Base-by-base conservation (phyloP, 23 tunicate genomes). In the Clavelina lepadiformis region DNA sequence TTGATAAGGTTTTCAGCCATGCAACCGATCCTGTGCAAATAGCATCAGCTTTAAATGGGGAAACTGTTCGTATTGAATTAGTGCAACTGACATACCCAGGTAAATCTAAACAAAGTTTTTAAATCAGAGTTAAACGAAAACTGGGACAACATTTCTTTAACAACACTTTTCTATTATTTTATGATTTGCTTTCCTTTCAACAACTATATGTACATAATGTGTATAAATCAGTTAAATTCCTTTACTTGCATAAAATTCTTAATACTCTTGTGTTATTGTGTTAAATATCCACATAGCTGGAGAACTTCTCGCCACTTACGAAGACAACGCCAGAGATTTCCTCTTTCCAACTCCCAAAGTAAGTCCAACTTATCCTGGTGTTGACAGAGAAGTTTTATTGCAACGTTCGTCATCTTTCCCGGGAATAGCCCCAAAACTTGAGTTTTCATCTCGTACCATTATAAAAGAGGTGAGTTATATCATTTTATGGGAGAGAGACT, bases 281-380 rank as follows among this genome's bases (percentile, higher is more conserved):
- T n/a, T n/a, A n/a, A n/a, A n/a, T n/a, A n/a, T n/a, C n/a, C n/a
- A n/a, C n/a, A 0, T 2, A 86, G 98, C 71, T 41, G 98, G 93
- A 28, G 93, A 93, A 56, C 58, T 83, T 20, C 79, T 93, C 2
- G 98, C 96, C 3, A 72, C 77, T 1, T 93, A 77, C 44, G 88
- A 72, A 50, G 98, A 79, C 46, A 93, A 78, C 73, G 88, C 94
- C 2, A 79, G 98, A 27, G 98, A 93, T 26, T 93, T 93, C 73
- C 69, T 93, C 51, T 93, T 93, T 56, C 98, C 98, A n/a, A 93
- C 98, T 22, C 98, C 98, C 11, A 68, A 79, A 18, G 67, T 73
- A 1, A 78, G 81, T 54, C 93, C 92, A n/a, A 72, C 89, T 22
- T 93, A 93, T 68, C 98, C 98, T 3, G 98, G 98, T 24, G 98